Base-by-base conservation (phyloP, 2,888 invertebrate genomes). In the Lycia hirtaria region DNA sequence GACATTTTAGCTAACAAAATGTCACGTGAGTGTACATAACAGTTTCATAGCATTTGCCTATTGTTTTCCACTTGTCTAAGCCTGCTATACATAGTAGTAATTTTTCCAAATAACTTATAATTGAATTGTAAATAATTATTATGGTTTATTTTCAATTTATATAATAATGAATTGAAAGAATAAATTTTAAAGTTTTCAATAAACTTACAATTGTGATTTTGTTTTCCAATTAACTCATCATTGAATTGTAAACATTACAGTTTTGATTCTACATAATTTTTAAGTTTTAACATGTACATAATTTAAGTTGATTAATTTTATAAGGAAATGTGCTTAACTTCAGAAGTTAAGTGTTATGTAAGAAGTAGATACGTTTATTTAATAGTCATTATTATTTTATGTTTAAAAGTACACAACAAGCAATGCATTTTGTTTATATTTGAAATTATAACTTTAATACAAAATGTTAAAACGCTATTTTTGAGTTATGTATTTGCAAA, bases 191-290 rank as follows among this genome's bases (percentile, higher is more conserved):
- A n/a, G n/a, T n/a, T n/a, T n/a, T n/a, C n/a, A n/a, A n/a, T n/a
- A n/a, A n/a, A n/a, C n/a, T n/a, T n/a, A n/a, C n/a, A n/a, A n/a
- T n/a, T n/a, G n/a, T n/a, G n/a, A n/a, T n/a, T n/a, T n/a, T n/a
- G n/a, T n/a, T n/a, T n/a, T n/a, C n/a, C n/a, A n/a, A n/a, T n/a
- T n/a, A n/a, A n/a, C n/a, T n/a, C n/a, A n/a, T n/a, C n/a, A n/a
- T 37, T 40, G 24, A 38, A 49, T 32, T 41, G 2, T 22, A 35
- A 48, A 56, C 32, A 33, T 20, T 30, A 10, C 14, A 44, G 37
- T 20, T 37, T 19, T 26, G 33, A 33, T 43, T 41, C 17, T 37
- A 12, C 37, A 22, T 41, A 20, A 43, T 57, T 47, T 49, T 58
- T 24, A 50, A 50, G 38, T 50, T 54, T 54, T 50, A 40, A 40